Conservation (phyloP, 2,113 vertebrate genomes). For the Oryzias melastigma region DNA sequence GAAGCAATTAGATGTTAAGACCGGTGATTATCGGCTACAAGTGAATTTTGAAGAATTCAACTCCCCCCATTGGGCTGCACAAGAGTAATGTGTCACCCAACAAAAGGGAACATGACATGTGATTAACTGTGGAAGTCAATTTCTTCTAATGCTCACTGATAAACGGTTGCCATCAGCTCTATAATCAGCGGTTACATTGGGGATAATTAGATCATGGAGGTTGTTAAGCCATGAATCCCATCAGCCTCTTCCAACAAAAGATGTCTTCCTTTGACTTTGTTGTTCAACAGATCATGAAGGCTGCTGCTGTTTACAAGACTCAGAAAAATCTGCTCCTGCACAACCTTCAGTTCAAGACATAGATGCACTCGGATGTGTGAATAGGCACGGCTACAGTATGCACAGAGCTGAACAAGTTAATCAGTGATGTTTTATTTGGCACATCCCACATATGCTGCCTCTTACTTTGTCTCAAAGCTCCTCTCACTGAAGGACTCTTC, state of each 20-base stretch:
- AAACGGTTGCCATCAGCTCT: slow-evolving; percentile 39
- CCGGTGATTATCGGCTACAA: slow-evolving; percentile 1
- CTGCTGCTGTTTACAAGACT: slow-evolving; percentile 19
- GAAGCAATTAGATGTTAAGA: not conserved
- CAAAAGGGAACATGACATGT: slow-evolving; percentile 27
- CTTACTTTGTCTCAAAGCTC: slow-evolving; percentile 48
- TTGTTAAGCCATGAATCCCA: slow-evolving; percentile 55
- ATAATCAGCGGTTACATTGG: slow-evolving; percentile 26
- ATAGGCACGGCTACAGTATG: slow-evolving; percentile 2
- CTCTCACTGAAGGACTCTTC: slow-evolving; percentile 72
- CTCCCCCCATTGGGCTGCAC: not conserved
- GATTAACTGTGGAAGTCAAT: slow-evolving; percentile 35
- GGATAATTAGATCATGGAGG: slow-evolving; percentile 58
- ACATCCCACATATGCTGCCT: slow-evolving; percentile 62
- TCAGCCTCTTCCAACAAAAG: slow-evolving; percentile 33
- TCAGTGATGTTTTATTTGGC: slow-evolving; percentile 60
- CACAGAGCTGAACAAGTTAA: slow-evolving; percentile 46
- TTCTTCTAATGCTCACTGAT: slow-evolving; percentile 40
- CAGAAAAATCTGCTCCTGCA: slow-evolving; percentile 8
- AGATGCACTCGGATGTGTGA: not conserved
- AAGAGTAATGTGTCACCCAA: slow-evolving; percentile 10
- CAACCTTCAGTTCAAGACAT: slow-evolving; percentile 28
- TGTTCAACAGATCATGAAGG: slow-evolving; percentile 42
- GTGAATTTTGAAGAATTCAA: slow-evolving; percentile 8
- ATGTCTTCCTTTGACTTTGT: slow-evolving; percentile 39